These are phyloP conservation scores for Lordiphosa clarofinis DNA, from an alignment of 1,140 invertebrate genomes.

Conservation along the genomic window DNA sequence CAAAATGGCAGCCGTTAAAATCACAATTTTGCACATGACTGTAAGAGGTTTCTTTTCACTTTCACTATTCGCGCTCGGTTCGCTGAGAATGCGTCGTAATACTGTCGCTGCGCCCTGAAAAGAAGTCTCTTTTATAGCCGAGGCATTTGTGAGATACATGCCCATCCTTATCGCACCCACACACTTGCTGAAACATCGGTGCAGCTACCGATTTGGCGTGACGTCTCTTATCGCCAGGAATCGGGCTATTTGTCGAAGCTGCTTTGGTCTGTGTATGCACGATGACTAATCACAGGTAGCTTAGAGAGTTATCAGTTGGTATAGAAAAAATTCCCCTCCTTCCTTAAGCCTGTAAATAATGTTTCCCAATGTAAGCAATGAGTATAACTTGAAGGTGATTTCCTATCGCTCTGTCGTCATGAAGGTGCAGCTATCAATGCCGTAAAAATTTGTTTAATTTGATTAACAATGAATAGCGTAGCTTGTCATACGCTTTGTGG, in stretches of 20 bases:
- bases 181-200: conserved; percentile 5
- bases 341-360: no score
- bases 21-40: conserved; percentile 58
- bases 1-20: conserved; percentile 37
- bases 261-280: background rate
- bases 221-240: conserved; percentile 25
- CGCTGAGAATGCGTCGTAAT: conserved; percentile 31
- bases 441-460: no score
- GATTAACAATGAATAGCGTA: no score
- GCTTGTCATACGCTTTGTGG: no score
- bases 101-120: conserved; percentile 29
- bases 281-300: conserved; percentile 9
- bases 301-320: background rate
- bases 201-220: conserved; percentile 27
- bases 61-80: conserved; percentile 23
- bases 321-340: no score
- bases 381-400: no score
- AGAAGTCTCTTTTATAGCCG: conserved; percentile 31
- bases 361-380: no score
- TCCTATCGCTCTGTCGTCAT: no score
- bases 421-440: no score
- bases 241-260: background rate
- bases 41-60: conserved; percentile 10
- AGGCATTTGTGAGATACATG: background rate
- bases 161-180: background rate